These are phyloP conservation scores for Ammodramus savannarum DNA, from an alignment of 2,113 vertebrate species.

Conservation along the genomic window DNA sequence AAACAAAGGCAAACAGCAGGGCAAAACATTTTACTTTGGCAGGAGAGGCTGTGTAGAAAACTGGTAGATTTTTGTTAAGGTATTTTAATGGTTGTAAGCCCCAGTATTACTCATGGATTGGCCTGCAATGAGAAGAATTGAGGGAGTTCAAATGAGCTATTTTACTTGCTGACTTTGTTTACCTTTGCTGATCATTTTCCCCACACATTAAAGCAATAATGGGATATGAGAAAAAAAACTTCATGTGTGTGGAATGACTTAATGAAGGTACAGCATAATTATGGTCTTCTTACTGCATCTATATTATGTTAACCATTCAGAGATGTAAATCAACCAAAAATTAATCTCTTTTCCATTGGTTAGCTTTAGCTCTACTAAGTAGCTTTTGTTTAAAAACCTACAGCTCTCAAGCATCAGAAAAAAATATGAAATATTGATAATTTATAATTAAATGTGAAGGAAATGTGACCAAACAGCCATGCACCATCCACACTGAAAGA, in stretches of 20 bases:
- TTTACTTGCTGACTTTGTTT: neutral
- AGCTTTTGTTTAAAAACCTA: neutral
- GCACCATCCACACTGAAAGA: neutral
- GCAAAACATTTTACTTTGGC: conserved; percentile 3
- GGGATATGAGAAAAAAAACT: neutral
- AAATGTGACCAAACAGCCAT: neutral
- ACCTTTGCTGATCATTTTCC: neutral
- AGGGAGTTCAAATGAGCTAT: neutral
- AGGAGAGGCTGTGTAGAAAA: neutral
- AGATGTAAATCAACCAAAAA: neutral
- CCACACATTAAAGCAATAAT: neutral
- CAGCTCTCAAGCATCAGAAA: neutral
- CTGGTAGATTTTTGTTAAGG: neutral
- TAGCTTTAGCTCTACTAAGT: neutral
- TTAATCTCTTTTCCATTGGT: neutral
- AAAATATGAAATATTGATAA: neutral
- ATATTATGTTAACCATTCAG: neutral
- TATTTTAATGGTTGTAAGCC: neutral
- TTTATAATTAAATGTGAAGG: neutral
- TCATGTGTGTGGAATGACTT: neutral
- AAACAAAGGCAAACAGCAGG: neutral
- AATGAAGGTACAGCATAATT: neutral
- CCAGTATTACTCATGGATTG: neutral
- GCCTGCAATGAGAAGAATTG: neutral
- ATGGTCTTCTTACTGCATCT: neutral